These are phyloP conservation scores for Parthenolecanium corni DNA, from an alignment of 2,888 invertebrate genomes.

Conservation along the genomic window DNA sequence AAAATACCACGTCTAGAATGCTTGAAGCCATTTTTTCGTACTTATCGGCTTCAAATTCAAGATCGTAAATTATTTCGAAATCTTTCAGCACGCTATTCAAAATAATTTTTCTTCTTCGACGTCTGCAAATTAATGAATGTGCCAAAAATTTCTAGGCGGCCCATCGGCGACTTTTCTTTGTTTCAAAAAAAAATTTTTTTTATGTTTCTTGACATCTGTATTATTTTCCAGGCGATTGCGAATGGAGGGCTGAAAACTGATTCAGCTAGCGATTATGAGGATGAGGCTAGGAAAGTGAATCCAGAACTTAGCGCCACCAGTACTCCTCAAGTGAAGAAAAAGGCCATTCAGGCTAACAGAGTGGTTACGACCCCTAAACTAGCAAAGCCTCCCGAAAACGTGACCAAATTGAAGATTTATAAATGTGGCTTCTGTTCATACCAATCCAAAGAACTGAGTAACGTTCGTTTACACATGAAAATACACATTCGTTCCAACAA, in stretches of 20 bases:
- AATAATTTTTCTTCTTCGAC: no score
- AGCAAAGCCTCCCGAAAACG: constrained; percentile 13
- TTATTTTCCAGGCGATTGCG: neutral
- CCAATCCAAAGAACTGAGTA: constrained; percentile 32
- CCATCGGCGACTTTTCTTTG: no score
- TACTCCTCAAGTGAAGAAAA: constrained; percentile 1
- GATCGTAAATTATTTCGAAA: no score
- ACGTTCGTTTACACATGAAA: constrained; percentile 30
- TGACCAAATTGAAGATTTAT: constrained; percentile 31
- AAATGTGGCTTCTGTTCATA: constrained; percentile 32
- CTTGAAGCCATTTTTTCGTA: no score
- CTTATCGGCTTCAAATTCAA: no score
- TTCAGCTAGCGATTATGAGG: constrained; percentile 20
- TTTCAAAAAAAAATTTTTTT: no score
- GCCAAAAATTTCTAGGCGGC: no score
- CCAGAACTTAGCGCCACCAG: neutral
- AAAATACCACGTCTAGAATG: no score
- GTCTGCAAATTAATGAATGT: no score
- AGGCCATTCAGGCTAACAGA: constrained; percentile 1
- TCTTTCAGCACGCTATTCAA: no score
- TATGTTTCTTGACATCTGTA: no score
- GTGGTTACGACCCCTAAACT: constrained; percentile 15
- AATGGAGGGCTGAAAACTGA: constrained; percentile 20
- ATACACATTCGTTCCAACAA: constrained; percentile 29
- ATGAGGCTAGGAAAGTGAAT: neutral